Conservation (phyloP, 2,113 vertebrate genomes). For the Passer montanus region DNA sequence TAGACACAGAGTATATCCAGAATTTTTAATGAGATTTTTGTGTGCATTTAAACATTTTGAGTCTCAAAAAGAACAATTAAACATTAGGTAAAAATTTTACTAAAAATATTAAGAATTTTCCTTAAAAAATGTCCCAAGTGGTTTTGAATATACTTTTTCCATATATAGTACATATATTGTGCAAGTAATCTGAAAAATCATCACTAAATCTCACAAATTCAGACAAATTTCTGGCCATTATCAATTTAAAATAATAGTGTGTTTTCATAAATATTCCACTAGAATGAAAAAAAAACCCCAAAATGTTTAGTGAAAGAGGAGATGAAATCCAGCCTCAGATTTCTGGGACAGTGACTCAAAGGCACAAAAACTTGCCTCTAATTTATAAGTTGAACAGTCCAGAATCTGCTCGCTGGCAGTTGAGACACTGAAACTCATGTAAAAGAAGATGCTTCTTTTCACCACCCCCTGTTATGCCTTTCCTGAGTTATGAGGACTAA, state of each 20-base stretch:
- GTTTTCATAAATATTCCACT: neutral
- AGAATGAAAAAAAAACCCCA: neutral
- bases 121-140: neutral
- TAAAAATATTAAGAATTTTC: neutral
- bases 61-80: neutral
- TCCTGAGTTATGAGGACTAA: neutral
- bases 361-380: neutral
- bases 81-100: neutral
- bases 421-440: rapidly evolving
- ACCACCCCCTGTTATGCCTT: neutral
- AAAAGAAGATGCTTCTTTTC: neutral
- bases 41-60: neutral
- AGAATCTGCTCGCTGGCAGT: rapidly evolving
- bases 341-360: neutral
- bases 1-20: neutral
- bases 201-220: neutral
- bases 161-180: neutral
- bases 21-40: neutral
- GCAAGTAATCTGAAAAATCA: neutral
- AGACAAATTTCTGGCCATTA: neutral
- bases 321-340: neutral
- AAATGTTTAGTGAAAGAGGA: neutral
- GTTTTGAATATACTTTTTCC: neutral
- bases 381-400: neutral
- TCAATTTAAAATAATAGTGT: neutral